Evolutionary conservation across 35 echinoderm and acorn worm genomes (phyloP).

Genomic region (Stichopus chloronotus): DNA sequence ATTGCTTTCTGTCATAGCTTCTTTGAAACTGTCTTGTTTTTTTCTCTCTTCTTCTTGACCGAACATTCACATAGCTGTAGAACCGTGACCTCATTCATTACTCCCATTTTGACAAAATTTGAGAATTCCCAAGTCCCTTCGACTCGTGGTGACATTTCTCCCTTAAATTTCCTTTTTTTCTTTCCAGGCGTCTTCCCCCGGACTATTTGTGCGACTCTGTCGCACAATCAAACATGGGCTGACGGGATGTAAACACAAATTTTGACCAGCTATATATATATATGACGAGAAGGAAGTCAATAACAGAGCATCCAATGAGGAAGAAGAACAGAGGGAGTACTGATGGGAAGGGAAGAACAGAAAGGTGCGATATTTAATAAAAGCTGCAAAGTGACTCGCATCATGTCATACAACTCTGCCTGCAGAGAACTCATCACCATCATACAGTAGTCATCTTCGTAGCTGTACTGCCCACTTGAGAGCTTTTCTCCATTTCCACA

Average conservation of each 20-base stretch:
- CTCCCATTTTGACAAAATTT: not conserved
- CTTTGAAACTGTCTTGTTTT: too few relatives aligned
- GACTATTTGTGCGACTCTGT: slow-evolving; percentile 17
- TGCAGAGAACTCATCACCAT: not conserved
- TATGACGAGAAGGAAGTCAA: not conserved
- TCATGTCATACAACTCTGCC: not conserved
- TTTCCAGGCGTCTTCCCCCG: slow-evolving; percentile 8
- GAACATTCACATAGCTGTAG: too few relatives aligned
- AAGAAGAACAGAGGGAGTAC: not conserved
- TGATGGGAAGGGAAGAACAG: not conserved
- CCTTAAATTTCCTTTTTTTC: not conserved
- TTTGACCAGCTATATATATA: not conserved
- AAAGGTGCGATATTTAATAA: slow-evolving; percentile 55
- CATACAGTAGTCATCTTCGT: not conserved
- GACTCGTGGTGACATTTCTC: slow-evolving; percentile 3
- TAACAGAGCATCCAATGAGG: not conserved
- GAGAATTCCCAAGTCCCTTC: not conserved
- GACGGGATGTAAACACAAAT: slow-evolving; percentile 33
- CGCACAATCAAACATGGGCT: slow-evolving; percentile 43
- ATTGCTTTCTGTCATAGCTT: too few relatives aligned
- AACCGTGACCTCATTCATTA: not conserved
- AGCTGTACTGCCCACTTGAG: not conserved
- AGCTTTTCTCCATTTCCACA: not conserved
- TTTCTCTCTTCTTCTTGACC: too few relatives aligned
- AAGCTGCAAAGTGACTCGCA: not conserved